Evolutionary conservation across 1,140 invertebrate species (phyloP).

Genomic region (silkworm (Bombyx mori)): DNA sequence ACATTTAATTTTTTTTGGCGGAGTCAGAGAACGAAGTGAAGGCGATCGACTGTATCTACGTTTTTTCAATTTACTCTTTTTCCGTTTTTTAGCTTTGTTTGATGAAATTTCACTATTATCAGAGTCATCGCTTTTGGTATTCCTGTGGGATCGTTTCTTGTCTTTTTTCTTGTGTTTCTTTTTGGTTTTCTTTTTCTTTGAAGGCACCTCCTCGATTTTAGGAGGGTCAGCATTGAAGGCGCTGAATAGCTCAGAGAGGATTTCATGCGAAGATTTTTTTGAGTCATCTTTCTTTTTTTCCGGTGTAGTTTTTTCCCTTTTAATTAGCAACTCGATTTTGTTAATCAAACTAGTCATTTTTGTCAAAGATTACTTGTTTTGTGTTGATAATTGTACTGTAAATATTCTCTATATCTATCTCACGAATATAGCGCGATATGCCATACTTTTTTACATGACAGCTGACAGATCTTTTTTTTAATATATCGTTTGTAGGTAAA

Average conservation of each 20-base stretch:
- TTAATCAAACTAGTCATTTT: constrained; percentile 52
- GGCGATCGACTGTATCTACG: constrained; percentile 69
- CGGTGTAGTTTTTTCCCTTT: constrained; percentile 56
- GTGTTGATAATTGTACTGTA: no score
- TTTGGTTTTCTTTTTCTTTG: constrained; percentile 49
- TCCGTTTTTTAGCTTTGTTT: constrained; percentile 61
- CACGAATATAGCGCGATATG: no score
- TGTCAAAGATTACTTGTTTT: neutral
- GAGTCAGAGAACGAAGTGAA: constrained; percentile 31
- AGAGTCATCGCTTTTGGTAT: constrained; percentile 37
- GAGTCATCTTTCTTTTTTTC: constrained; percentile 60
- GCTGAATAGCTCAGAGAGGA: constrained; percentile 83
- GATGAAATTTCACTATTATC: constrained; percentile 45
- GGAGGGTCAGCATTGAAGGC: constrained; percentile 78
- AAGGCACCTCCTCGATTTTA: constrained; percentile 52
- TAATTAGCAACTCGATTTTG: constrained; percentile 58
- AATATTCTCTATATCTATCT: no score
- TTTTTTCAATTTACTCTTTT: constrained; percentile 73
- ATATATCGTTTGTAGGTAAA: no score
- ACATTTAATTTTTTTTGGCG: constrained; percentile 40
- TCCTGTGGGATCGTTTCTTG: constrained; percentile 50
- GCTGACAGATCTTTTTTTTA: no score
- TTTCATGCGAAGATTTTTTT: constrained; percentile 82
- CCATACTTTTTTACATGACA: no score
- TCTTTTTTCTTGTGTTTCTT: constrained; percentile 65